phyloP scores from a whole-genome alignment of 2,797 vertebrate species.

The Chelmon rostratus region DNA sequence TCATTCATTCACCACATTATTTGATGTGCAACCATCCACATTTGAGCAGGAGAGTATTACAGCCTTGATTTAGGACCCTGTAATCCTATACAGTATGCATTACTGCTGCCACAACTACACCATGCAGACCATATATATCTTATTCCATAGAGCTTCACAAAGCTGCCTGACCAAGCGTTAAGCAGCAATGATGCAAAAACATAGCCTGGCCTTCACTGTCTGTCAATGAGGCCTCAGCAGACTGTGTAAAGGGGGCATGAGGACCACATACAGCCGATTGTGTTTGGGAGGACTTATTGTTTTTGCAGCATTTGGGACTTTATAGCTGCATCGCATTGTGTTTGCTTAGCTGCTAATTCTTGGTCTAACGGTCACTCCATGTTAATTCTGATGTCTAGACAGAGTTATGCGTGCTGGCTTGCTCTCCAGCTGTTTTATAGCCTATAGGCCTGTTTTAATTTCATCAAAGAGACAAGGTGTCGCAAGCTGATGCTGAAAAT shows the following conservation, averaged over 20 bases:
- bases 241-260: conserved; percentile 19
- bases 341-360: conserved; percentile 32
- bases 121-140: conserved; percentile 53
- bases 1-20: conserved; percentile 75
- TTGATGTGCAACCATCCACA: conserved; percentile 50
- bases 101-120: conserved; percentile 46
- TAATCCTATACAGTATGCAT: conserved; percentile 58
- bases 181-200: conserved; percentile 50
- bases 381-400: conserved; percentile 71
- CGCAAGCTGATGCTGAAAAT: conserved; percentile 2
- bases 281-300: conserved; percentile 10
- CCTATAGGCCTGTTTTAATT: conserved; percentile 40
- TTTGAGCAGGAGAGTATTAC: conserved; percentile 48
- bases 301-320: conserved; percentile 11
- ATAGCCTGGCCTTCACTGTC: conserved; percentile 29
- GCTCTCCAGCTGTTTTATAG: conserved; percentile 56
- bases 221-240: conserved; percentile 33
- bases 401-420: conserved; percentile 57
- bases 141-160: conserved; percentile 70
- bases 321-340: conserved; percentile 37
- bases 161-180: conserved; percentile 62
- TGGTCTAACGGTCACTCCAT: conserved; percentile 44
- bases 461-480: conserved; percentile 15
- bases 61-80: conserved; percentile 73
- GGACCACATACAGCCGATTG: conserved; percentile 20